Evolutionary conservation across 1,140 invertebrate genomes (phyloP).

Genomic region (Anastrepha ludens): DNA sequence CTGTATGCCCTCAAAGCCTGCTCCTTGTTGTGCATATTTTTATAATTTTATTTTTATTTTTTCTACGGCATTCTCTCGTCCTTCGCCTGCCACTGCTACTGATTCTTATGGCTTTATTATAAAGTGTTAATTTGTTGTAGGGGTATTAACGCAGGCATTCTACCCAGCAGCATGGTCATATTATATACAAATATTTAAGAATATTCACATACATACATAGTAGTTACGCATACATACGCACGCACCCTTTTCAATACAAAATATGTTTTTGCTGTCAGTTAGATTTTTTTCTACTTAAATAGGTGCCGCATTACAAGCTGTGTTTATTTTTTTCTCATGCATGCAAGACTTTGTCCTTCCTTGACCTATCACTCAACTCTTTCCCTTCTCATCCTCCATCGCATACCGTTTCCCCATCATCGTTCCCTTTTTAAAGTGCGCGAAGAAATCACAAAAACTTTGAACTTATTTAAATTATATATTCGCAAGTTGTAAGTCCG

Average conservation of each 20-base stretch:
- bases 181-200: background rate
- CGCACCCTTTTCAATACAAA: background rate
- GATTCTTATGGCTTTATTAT: constrained; percentile 38
- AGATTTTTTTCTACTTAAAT: background rate
- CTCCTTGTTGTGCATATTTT: background rate
- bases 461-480: constrained; percentile 34
- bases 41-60: background rate
- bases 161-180: background rate
- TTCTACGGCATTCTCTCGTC: constrained; percentile 24
- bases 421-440: background rate
- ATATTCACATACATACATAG: background rate
- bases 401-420: background rate
- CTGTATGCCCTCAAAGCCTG: background rate
- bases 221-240: background rate
- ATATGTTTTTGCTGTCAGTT: background rate
- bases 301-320: background rate
- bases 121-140: constrained; percentile 45
- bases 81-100: constrained; percentile 8
- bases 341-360: background rate
- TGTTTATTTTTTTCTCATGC: background rate
- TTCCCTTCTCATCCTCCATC: background rate
- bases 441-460: constrained; percentile 37
- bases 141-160: constrained; percentile 4
- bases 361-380: background rate
- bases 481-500: background rate